Conservation (phyloP, 2,888 invertebrate species). For the Tholera decimalis region DNA sequence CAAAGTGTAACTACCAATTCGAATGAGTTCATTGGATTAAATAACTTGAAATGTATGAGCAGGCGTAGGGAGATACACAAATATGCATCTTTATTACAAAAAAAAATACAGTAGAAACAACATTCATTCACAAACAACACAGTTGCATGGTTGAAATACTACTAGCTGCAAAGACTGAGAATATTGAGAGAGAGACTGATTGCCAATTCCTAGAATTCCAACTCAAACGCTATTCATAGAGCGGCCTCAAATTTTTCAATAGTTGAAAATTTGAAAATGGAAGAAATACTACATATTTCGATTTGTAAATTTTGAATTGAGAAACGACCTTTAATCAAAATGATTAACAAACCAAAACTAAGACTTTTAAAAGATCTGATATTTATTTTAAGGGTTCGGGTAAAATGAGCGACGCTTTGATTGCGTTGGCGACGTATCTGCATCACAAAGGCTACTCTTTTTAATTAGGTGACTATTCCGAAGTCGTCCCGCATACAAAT, state of each 20-base stretch:
- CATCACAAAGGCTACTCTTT: slow-evolving; percentile 86
- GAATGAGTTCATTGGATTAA: no score
- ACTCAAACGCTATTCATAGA: slow-evolving; percentile 16
- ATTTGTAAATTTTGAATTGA: slow-evolving; percentile 69
- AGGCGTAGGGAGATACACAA: no score
- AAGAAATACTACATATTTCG: slow-evolving; percentile 56
- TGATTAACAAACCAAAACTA: slow-evolving; percentile 66
- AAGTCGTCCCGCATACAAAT: slow-evolving; percentile 83
- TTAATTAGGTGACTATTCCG: slow-evolving; percentile 86
- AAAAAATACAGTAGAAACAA: no score
- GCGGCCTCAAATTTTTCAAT: slow-evolving; percentile 12
- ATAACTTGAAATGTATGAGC: no score
- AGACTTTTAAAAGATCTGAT: slow-evolving; percentile 69
- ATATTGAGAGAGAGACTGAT: neutral
- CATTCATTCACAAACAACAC: no score
- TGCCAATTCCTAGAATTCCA: slow-evolving; percentile 14
- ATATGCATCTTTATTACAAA: no score
- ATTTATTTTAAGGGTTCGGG: slow-evolving; percentile 79
- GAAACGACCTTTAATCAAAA: slow-evolving; percentile 71
- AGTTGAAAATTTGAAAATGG: slow-evolving; percentile 34
- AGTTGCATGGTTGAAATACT: no score
- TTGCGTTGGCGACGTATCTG: slow-evolving; percentile 80
- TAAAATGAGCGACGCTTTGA: slow-evolving; percentile 75
- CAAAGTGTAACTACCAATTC: no score
- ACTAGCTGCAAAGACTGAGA: slow-evolving; percentile 9